Base-by-base conservation (phyloP, 2,113 vertebrate genomes). In the Gyps fulvus region DNA sequence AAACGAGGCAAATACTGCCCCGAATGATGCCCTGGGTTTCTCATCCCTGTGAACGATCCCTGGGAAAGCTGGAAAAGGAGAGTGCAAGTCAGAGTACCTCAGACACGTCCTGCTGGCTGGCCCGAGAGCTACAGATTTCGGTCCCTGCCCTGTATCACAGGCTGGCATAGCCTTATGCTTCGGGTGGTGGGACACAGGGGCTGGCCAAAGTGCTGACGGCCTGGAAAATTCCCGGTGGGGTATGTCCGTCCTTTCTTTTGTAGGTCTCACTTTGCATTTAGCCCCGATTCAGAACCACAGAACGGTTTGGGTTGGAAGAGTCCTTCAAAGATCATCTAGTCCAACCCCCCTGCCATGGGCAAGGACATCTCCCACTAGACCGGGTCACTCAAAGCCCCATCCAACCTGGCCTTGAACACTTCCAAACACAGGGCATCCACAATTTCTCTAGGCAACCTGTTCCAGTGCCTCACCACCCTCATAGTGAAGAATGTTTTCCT, bases 1-100 rank as follows among this genome's bases (percentile, higher is more conserved):
- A 20, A 52, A 16, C 0, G 6, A 45, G 26, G n/a, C 10, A 93
- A 45, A 50, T 21, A 22, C 13, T n/a, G 34, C 62, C 66, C 49
- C 4, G 7, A 19, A 40, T 29, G 42, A 54, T 18, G 15, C 31
- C 15, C 29, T 43, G 83, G 3, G 6, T 47, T 91, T 91, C 69
- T 84, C 10, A n/a, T 2, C 5, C 16, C 55, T 29, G 16, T 79
- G n/a, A 61, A 90, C 3, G 1, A 66, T 31, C 23, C 20, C 26
- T 54, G 16, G 23, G 31, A 80, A 67, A 83, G 25, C 15, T 58
- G 40, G 62, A 72, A 84, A 83, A 66, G 34, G 10, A 91, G 58
- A 1, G 2, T 0, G 1, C 12, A 47, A 77, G 25, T n/a, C 16
- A 25, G 17, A 77, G 47, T 6, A 43, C 3, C 15, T 29, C 38